phyloP scores from a whole-genome alignment of 2,113 vertebrate genomes.

The Bufo bufo region DNA sequence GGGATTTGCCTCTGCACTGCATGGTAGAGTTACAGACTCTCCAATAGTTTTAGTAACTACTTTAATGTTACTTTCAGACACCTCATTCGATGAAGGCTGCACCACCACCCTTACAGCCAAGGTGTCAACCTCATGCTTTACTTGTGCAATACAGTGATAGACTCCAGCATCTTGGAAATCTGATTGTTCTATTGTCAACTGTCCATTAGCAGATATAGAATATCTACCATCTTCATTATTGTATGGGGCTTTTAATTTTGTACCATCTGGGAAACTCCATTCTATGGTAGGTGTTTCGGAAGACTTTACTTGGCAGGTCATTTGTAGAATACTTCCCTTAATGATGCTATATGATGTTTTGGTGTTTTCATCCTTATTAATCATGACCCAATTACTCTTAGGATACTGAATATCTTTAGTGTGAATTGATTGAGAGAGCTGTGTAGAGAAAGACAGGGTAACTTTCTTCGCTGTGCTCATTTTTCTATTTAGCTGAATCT shows the following conservation, averaged over 20 bases:
- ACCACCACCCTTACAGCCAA: slow-evolving; percentile 76
- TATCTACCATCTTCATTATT: slow-evolving; percentile 69
- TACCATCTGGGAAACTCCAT: slow-evolving; percentile 85
- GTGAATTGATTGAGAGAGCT: slow-evolving; percentile 66
- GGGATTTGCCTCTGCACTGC: slow-evolving; percentile 73
- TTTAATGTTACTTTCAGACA: slow-evolving; percentile 62
- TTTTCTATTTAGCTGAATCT: slow-evolving; percentile 81
- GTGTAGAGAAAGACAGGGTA: slow-evolving; percentile 71
- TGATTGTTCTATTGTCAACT: slow-evolving; percentile 71
- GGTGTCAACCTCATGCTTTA: slow-evolving; percentile 71
- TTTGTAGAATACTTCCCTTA: slow-evolving; percentile 70
- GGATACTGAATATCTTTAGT: slow-evolving; percentile 61
- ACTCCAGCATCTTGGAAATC: slow-evolving; percentile 76
- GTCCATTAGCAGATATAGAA: slow-evolving; percentile 74
- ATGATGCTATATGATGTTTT: slow-evolving; percentile 65
- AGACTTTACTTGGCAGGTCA: slow-evolving; percentile 78
- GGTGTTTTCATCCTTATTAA: slow-evolving; percentile 69
- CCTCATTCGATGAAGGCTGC: slow-evolving; percentile 69
- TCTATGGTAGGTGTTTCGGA: slow-evolving; percentile 73
- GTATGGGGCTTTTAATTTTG: slow-evolving; percentile 71
- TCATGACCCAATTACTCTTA: slow-evolving; percentile 81
- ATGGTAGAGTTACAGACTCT: slow-evolving; percentile 73
- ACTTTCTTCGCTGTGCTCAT: slow-evolving; percentile 79
- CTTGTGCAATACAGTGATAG: slow-evolving; percentile 81
- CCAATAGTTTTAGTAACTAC: slow-evolving; percentile 72